These are phyloP conservation scores for Spilarctia lutea DNA, from an alignment of 2,888 invertebrate species.

Conservation along the genomic window DNA sequence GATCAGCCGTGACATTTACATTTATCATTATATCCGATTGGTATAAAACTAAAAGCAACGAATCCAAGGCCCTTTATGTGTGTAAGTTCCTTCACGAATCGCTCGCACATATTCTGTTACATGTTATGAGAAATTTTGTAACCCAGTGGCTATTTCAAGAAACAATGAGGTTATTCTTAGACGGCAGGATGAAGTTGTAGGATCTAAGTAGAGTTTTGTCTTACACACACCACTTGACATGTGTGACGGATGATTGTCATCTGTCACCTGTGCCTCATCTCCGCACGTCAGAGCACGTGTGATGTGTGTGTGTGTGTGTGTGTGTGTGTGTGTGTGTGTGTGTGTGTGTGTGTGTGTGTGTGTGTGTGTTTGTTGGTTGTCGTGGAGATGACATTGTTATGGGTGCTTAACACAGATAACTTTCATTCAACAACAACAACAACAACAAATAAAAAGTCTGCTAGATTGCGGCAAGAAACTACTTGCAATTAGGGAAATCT, in stretches of 20 bases:
- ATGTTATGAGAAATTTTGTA: not conserved
- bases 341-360: no score
- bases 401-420: not conserved
- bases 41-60: not conserved
- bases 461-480: not conserved
- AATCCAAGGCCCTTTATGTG: not conserved
- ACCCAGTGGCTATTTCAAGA: not conserved
- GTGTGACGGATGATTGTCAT: not conserved
- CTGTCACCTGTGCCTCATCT: not conserved
- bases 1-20: not conserved
- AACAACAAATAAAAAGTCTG: slow-evolving; percentile 2
- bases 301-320: not conserved
- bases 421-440: slow-evolving; percentile 7
- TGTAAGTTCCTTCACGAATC: not conserved
- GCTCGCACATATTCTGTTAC: not conserved
- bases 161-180: not conserved
- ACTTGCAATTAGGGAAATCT: no score
- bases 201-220: not conserved
- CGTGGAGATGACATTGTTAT: not conserved
- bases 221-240: not conserved
- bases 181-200: not conserved
- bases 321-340: no score
- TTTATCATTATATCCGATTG: not conserved
- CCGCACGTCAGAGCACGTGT: no score
- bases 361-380: not conserved